Conservation (phyloP, 2,888 invertebrate genomes). For the Sthenelais limicola region DNA sequence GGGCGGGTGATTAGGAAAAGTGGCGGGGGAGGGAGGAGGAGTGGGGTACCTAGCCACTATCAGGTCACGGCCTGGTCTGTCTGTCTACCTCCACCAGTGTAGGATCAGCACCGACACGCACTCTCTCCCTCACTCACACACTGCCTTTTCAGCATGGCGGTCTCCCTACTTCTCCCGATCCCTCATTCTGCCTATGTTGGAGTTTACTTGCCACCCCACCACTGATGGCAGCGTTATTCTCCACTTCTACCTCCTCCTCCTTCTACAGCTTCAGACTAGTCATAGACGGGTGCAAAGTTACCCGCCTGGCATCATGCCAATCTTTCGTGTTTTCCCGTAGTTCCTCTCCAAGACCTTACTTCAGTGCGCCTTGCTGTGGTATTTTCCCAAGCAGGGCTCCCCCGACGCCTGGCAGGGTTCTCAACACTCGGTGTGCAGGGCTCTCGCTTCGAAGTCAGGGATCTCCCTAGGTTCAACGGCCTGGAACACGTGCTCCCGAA, state of each 20-base stretch:
- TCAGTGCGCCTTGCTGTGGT: conserved; percentile 4
- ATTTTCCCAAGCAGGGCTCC: neutral
- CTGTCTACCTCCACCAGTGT: too few species aligned
- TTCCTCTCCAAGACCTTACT: neutral
- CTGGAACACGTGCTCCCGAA: neutral
- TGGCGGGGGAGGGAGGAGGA: neutral
- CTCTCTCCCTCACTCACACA: neutral
- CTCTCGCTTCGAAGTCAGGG: conserved; percentile 11
- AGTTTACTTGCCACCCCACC: too few species aligned
- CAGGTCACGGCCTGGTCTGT: too few species aligned
- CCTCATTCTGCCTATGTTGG: too few species aligned
- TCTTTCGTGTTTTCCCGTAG: neutral
- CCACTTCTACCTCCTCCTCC: neutral
- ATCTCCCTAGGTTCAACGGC: neutral
- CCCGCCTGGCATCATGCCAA: conserved; percentile 33
- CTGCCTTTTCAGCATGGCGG: neutral
- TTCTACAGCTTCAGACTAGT: neutral
- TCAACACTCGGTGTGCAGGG: conserved; percentile 20
- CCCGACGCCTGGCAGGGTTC: conserved; percentile 4
- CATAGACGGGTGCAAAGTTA: conserved; percentile 30
- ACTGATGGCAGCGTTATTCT: neutral
- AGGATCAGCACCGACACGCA: neutral
- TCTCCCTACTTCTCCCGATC: neutral
- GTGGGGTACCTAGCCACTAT: neutral
- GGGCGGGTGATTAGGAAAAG: neutral